Evolutionary conservation across 1,140 invertebrate species (phyloP), one percentile per base, ranked within the genome.

Genomic region (Parapsyche elsis): DNA sequence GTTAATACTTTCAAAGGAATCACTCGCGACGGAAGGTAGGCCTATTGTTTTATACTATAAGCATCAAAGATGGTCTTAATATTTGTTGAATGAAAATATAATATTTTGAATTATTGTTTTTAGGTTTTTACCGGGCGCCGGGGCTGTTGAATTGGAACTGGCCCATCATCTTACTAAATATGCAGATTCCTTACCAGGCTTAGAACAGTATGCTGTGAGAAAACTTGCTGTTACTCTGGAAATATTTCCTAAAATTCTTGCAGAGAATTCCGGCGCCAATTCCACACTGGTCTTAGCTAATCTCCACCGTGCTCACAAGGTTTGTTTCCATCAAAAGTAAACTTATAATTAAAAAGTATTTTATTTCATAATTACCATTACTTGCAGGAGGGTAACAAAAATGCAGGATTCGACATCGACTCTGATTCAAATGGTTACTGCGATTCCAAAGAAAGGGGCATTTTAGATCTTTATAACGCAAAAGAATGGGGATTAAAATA

Each of bases 1-100:
- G 96, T 99, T 1, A 99, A 99, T 86, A 99, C 97, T 21, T 99
- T 97, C 88, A 99, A 99, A 87, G 94, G 93, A 61, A 88, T 98
- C 30, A 92, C 94, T 14, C 87, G 89, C 64, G 90, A 92, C 86
- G 91, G 90, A 86, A 88, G 86, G 90, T 90, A 86, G 83, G 79
- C 24, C 4, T 49, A 14, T 53, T 57, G 1, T 38, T 38, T 38
- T 38, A 38, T 38, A 38, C 7, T 38, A 38, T 7, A 4, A 38
- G 30, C 30, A n/a, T n/a, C n/a, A n/a, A n/a, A 64, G 19, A 21
- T 64, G 45, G 5, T 19, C 4, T 24, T 64, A 70, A 70, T 23
- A 70, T 71, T 9, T 71, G 26, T 44, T 5, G 26, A 71, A 38
- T 44, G n/a, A n/a, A n/a, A n/a, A 38, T 38, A 7, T 38, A 38